phyloP scores from a whole-genome alignment of 2,113 vertebrate species.

The Oncorhynchus tshawytscha region DNA sequence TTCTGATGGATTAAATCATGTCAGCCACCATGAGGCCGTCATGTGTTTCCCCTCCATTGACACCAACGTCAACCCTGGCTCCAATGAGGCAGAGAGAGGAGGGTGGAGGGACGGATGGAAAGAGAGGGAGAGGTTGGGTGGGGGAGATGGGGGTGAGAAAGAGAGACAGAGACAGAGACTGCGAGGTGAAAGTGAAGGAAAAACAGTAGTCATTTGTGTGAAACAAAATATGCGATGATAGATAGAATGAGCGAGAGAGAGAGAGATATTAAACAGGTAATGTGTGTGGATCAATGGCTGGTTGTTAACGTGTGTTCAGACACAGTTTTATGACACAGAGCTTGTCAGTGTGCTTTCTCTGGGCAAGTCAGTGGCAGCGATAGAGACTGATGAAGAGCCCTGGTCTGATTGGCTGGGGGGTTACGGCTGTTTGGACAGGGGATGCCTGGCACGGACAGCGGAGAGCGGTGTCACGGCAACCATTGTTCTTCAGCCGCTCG shows the following conservation, averaged over 20 bases:
- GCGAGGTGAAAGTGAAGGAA: not conserved
- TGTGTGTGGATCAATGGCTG: not conserved
- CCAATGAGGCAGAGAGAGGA: slow-evolving; percentile 12
- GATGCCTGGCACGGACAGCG: not conserved
- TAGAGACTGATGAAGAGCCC: slow-evolving; percentile 13
- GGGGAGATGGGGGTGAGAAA: not conserved
- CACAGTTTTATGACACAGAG: not conserved
- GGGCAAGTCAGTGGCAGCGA: not conserved
- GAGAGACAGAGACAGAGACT: not conserved
- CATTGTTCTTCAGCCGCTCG: slow-evolving; percentile 20
- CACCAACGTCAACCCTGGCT: slow-evolving; percentile 34
- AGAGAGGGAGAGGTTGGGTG: not conserved
- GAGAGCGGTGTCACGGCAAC: not conserved
- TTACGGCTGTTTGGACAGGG: slow-evolving; percentile 17
- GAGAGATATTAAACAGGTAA: not conserved
- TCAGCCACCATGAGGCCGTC: slow-evolving; percentile 52
- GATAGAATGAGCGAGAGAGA: not conserved
- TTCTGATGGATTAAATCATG: slow-evolving; percentile 57
- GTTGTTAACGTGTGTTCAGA: not conserved
- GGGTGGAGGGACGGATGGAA: not conserved
- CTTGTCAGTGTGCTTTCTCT: not conserved
- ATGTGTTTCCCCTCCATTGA: slow-evolving; percentile 52
- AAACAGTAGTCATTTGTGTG: not conserved
- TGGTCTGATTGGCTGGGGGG: slow-evolving; percentile 17
- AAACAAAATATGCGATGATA: not conserved